A percentile compares a stretch with the other conserved stretches of the same genome.
These are phyloP conservation scores for Microtus montanus DNA, from an alignment of 2,113 vertebrate species.

Conservation along the genomic window DNA sequence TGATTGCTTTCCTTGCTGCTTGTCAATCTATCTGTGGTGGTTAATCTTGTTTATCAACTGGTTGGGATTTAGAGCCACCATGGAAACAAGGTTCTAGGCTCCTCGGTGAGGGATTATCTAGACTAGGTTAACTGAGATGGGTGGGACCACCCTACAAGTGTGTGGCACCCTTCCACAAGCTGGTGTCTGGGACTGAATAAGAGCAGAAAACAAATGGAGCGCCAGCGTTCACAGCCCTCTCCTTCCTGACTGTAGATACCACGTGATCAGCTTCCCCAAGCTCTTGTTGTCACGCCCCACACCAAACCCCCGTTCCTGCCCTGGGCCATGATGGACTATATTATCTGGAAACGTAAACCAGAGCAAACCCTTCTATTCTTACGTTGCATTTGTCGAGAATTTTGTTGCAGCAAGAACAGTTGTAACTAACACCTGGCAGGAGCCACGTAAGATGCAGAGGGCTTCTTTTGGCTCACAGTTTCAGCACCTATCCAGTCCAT, in stretches of 20 bases:
- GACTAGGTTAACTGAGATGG: not conserved
- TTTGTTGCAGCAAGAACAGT: not conserved
- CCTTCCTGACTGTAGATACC: not conserved
- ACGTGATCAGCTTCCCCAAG: not conserved
- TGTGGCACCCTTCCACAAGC: not conserved
- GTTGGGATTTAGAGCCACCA: not conserved
- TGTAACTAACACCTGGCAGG: not conserved
- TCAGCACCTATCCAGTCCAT: not conserved
- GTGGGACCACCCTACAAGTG: not conserved
- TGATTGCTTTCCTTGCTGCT: not conserved
- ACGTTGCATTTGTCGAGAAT: not conserved
- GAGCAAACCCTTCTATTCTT: not conserved
- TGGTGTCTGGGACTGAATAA: not conserved
- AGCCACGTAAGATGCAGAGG: too few relatives aligned
- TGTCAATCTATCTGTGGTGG: not conserved
- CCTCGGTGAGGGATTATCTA: not conserved
- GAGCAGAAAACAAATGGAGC: not conserved
- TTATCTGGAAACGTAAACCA: not conserved
- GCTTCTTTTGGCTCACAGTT: not conserved
- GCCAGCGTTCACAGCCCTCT: not conserved
- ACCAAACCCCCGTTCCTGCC: not conserved
- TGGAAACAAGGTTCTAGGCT: not conserved
- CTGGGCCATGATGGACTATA: not conserved
- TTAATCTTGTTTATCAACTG: not conserved
- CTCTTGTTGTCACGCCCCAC: too few relatives aligned